phyloP scores from a whole-genome alignment of 2,797 vertebrate species.

The Nyctalus aviator region DNA sequence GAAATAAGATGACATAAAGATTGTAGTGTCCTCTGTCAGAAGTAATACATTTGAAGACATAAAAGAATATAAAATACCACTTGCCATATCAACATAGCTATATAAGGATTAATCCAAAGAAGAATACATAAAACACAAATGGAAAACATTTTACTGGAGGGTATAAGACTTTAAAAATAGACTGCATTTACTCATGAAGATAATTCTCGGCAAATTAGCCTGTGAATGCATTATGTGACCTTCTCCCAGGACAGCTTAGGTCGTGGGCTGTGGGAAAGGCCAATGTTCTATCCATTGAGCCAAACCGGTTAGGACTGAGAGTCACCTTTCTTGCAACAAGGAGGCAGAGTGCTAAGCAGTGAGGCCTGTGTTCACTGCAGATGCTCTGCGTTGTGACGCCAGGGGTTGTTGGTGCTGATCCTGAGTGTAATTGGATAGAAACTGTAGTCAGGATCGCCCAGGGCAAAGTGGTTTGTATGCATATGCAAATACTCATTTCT shows the following conservation, averaged over 20 bases:
- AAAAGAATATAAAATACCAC: background rate
- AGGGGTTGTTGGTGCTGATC: background rate
- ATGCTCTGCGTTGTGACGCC: background rate
- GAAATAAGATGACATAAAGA: slow-evolving; percentile 37
- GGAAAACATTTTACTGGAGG: background rate
- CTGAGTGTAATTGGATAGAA: background rate
- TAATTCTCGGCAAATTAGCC: background rate
- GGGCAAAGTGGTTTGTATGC: background rate
- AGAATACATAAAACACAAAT: background rate
- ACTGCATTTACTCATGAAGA: background rate
- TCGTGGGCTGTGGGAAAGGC: background rate
- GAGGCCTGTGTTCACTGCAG: background rate
- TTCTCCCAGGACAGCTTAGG: background rate
- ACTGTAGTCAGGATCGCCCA: background rate
- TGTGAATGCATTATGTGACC: background rate
- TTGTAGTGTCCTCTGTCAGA: background rate
- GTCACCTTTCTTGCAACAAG: background rate
- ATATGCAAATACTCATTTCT: background rate
- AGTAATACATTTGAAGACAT: background rate
- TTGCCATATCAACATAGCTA: background rate
- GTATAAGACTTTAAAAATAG: background rate
- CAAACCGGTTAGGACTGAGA: background rate
- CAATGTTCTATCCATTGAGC: no score
- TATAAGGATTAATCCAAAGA: background rate
- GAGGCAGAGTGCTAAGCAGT: background rate